Evolutionary conservation across 2,797 vertebrate species (phyloP), one percentile per base, ranked within the genome.

Genomic region (Acridotheres tristis): DNA sequence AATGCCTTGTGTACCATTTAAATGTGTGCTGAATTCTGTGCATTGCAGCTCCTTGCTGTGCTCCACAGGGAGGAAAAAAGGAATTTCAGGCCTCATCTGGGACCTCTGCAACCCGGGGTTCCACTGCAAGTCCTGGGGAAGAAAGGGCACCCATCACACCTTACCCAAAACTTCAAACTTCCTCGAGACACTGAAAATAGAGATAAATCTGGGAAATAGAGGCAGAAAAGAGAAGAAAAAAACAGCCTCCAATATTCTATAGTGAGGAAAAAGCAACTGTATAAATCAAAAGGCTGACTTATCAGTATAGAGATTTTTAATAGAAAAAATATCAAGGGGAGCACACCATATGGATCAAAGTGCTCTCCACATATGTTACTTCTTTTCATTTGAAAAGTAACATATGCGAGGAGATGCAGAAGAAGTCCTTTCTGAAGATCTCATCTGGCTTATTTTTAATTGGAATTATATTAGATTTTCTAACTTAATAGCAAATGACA

Each of bases 391-490:
- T 94, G 88, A 93, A 88, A 77, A 94, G 85, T 77, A 96, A 82
- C 94, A 96, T 92, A 95, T 96, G 91, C 67, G 92, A 81, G 38
- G 71, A 89, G 71, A 95, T 61, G 53, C 65, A 87, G 88, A 92
- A 94, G 78, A 89, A 94, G 45, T 80, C 48, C 68, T 94, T 73
- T 94, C 81, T 94, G 75, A 91, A 80, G 88, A 91, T 83, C 89
- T 95, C 85, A 94, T 96, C 81, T 94, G 74, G 47, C 19, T 96
- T 94, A 59, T 85, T 91, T 96, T 97, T 96, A 95, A 96, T 97
- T 96, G 73, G 85, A 94, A 87, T 92, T 84, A 77, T 93, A 94
- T 79, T 88, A 91, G 55, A 79, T 83, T 91, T 82, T 90, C 57
- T 92, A 66, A 71, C 53, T 79, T 50, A 85, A 23, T 66, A 89